phyloP scores from a whole-genome alignment of 2,113 vertebrate genomes.

The Thamnophis sirtalis region DNA sequence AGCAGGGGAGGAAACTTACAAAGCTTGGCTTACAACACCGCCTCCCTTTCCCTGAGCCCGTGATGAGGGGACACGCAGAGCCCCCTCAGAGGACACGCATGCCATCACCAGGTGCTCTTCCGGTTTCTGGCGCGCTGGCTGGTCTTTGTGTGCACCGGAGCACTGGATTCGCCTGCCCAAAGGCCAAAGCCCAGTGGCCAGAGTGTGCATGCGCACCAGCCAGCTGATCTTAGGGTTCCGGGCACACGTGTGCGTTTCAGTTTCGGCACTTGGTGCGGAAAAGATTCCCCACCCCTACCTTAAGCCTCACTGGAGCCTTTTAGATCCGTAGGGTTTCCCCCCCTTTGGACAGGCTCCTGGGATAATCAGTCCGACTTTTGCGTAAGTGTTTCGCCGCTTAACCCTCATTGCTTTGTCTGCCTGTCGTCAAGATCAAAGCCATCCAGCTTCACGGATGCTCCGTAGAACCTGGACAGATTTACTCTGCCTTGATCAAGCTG shows the following conservation, averaged over 20 bases:
- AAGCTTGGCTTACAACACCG: background rate
- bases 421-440: background rate
- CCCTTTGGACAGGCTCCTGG: background rate
- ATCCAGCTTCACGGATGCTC: slow-evolving; percentile 33
- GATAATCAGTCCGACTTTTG: slow-evolving; percentile 31
- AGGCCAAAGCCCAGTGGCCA: too few species aligned
- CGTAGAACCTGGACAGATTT: background rate
- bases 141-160: too few species aligned
- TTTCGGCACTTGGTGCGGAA: too few species aligned
- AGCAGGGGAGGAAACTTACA: background rate
- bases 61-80: too few species aligned
- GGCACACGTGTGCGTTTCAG: too few species aligned
- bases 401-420: slow-evolving; percentile 12
- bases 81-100: too few species aligned
- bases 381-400: slow-evolving; percentile 61
- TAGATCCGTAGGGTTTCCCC: background rate
- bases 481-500: background rate
- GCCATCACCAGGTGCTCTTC: too few species aligned
- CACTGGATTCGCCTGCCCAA: too few species aligned
- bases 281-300: too few species aligned
- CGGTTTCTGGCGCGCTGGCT: too few species aligned
- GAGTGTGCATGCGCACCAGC: too few species aligned
- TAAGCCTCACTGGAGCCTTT: background rate
- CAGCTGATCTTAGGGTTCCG: too few species aligned
- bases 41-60: background rate